Evolutionary conservation across 2,113 vertebrate genomes (phyloP).

Genomic region (Pionites leucogaster): DNA sequence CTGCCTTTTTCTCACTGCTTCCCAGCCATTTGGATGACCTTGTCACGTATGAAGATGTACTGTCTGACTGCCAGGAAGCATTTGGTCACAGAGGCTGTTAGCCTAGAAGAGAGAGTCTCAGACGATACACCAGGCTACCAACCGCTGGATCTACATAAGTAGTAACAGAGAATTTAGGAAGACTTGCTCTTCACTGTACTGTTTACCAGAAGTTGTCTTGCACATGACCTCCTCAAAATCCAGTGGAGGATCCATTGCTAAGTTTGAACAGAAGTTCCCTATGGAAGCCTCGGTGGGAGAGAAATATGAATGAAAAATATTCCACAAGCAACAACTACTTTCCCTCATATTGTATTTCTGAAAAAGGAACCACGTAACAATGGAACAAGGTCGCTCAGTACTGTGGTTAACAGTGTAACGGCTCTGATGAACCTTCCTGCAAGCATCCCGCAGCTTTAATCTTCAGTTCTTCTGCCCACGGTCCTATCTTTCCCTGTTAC

Average conservation of each 20-base stretch:
- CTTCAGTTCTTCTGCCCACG: conserved; percentile 63
- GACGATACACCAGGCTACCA: background rate
- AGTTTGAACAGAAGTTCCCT: conserved; percentile 80
- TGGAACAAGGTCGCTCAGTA: background rate
- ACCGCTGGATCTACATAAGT: background rate
- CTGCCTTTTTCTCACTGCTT: conserved; percentile 71
- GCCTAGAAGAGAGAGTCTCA: conserved; percentile 40
- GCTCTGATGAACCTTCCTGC: conserved; percentile 62
- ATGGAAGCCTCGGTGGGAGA: conserved; percentile 71
- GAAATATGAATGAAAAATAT: background rate
- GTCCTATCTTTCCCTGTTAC: conserved; percentile 72
- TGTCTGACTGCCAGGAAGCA: conserved; percentile 68
- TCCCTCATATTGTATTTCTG: background rate
- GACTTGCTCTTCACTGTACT: background rate
- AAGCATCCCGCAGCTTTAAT: conserved; percentile 67
- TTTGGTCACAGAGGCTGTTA: conserved; percentile 83
- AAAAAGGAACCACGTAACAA: background rate
- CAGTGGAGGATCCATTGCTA: conserved; percentile 79
- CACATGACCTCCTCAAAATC: conserved; percentile 74
- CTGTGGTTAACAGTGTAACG: background rate
- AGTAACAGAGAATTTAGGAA: background rate
- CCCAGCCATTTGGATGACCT: conserved; percentile 33
- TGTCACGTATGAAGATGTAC: conserved; percentile 65
- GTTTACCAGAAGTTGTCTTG: conserved; percentile 81
- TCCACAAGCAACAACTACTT: background rate